Evolutionary conservation across 1,140 invertebrate species (phyloP), one percentile per base, ranked within the genome.

Genomic region (Panagrolaimus sp.): DNA sequence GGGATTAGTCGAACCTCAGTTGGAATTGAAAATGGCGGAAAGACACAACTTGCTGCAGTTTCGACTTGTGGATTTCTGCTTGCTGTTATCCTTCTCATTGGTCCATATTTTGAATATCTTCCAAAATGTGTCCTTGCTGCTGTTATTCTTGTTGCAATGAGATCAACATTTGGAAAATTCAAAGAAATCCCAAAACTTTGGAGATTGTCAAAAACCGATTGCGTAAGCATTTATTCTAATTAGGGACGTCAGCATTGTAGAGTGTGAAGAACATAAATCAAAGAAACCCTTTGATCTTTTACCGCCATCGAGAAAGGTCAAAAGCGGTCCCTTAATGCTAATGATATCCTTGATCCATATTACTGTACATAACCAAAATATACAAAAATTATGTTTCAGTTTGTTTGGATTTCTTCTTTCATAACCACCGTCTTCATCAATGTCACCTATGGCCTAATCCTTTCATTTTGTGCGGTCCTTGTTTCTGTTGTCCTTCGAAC

Each of bases 201-300:
- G 72, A n/a, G 15, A 26, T n/a, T 72, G 17, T 73, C 65, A 69
- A 73, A 74, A 47, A 21, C 38, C 43, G 72, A 74, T 48, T 73
- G 43, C 8, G 72, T 73, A 38, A 38, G 32, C 38, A 32, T n/a
- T n/a, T n/a, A n/a, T 24, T 5, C 24, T n/a, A n/a, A n/a, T n/a
- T n/a, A n/a, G n/a, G n/a, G n/a, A n/a, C n/a, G n/a, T n/a, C n/a
- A n/a, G n/a, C n/a, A n/a, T n/a, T n/a, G n/a, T n/a, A n/a, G n/a
- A n/a, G n/a, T n/a, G n/a, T n/a, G n/a, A n/a, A n/a, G n/a, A n/a
- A n/a, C n/a, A n/a, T n/a, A n/a, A n/a, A n/a, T n/a, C n/a, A n/a
- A n/a, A n/a, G n/a, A n/a, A n/a, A n/a, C n/a, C n/a, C n/a, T n/a
- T n/a, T n/a, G n/a, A n/a, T n/a, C n/a, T n/a, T n/a, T n/a, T n/a